These are phyloP conservation scores for Rhopalosiphum padi DNA, from an alignment of 1,140 invertebrate species.

Conservation along the genomic window DNA sequence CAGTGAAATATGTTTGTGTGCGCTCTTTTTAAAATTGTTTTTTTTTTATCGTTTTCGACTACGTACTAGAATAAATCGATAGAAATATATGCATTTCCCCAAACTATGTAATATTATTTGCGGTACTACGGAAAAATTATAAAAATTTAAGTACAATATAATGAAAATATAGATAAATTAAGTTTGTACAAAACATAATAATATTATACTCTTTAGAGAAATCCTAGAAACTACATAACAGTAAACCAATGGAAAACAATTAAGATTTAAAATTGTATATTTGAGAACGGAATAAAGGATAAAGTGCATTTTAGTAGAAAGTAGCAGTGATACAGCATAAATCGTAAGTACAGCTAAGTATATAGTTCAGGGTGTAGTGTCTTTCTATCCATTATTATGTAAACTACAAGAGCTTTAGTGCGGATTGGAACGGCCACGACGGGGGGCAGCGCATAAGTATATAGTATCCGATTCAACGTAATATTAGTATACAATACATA, in stretches of 20 bases:
- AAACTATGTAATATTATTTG: neutral
- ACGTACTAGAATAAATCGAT: neutral
- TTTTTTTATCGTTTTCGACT: constrained; percentile 15
- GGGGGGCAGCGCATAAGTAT: neutral
- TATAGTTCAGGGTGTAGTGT: neutral
- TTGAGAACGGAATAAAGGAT: neutral
- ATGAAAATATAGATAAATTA: neutral
- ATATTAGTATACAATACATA: neutral
- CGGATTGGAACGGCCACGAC: neutral
- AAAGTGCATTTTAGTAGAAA: neutral
- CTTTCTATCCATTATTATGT: neutral
- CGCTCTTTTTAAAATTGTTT: neutral
- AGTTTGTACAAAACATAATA: neutral
- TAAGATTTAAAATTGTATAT: neutral
- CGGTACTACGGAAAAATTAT: neutral
- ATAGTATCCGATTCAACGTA: neutral
- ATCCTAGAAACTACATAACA: neutral
- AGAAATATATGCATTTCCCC: neutral
- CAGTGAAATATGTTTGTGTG: neutral
- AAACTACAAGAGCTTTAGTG: neutral
- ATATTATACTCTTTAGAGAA: neutral
- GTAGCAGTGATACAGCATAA: neutral
- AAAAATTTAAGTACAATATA: neutral
- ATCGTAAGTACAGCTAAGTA: neutral
- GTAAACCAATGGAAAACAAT: neutral